Conservation (phyloP, 2,888 invertebrate genomes). For the Pheosia tremula region DNA sequence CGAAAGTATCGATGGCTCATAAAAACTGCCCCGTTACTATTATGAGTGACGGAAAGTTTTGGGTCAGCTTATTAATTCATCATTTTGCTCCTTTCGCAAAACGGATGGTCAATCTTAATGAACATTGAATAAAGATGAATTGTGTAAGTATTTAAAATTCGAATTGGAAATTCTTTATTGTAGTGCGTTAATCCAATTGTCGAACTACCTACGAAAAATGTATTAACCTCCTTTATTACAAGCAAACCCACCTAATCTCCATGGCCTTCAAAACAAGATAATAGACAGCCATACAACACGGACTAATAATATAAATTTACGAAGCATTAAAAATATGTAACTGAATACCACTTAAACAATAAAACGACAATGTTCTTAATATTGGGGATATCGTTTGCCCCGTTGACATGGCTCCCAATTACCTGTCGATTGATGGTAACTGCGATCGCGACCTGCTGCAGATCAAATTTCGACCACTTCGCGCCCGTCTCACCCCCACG, state of each 20-base stretch:
- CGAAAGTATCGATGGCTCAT: slow-evolving; percentile 24
- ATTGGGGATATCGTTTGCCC: slow-evolving; percentile 61
- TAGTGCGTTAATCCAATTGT: too few relatives aligned
- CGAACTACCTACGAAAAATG: too few relatives aligned
- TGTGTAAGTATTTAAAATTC: too few relatives aligned
- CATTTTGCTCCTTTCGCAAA: slow-evolving; percentile 18
- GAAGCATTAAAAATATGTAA: background rate
- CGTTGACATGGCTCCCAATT: slow-evolving; percentile 75
- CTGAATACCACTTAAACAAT: background rate
- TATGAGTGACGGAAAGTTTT: slow-evolving; percentile 26
- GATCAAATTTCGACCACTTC: slow-evolving; percentile 79
- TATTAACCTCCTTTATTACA: too few relatives aligned
- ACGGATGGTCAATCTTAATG: slow-evolving; percentile 7
- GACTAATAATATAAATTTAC: background rate
- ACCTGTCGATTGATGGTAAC: slow-evolving; percentile 72
- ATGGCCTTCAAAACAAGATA: background rate
- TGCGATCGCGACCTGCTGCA: slow-evolving; percentile 64
- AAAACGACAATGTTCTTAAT: slow-evolving; percentile 34
- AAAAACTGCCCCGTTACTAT: slow-evolving; percentile 28
- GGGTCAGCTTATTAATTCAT: slow-evolving; percentile 25
- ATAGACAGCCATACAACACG: background rate
- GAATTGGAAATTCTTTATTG: too few relatives aligned
- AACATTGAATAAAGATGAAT: background rate
- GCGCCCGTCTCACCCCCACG: slow-evolving; percentile 56
- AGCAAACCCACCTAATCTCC: too few relatives aligned